Conservation (phyloP, 2,113 vertebrate species). For the Larimichthys crocea region DNA sequence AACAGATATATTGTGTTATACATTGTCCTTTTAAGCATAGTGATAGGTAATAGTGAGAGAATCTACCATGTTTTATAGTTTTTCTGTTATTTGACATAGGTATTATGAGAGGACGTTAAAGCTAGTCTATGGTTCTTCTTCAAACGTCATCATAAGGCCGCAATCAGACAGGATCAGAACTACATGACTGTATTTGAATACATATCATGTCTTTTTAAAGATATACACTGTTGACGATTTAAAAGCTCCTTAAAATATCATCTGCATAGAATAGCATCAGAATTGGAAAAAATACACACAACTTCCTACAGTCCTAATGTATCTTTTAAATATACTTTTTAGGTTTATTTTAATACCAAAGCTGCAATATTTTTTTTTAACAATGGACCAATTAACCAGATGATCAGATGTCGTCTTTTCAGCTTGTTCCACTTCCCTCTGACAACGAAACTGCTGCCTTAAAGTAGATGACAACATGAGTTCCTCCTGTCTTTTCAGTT, state of each 20-base stretch:
- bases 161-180: too few species aligned
- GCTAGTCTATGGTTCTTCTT: too few species aligned
- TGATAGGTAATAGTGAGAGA: not conserved
- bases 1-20: not conserved
- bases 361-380: too few species aligned
- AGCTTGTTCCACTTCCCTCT: not conserved
- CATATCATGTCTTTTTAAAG: not conserved
- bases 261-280: too few species aligned
- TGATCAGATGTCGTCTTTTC: not conserved
- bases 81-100: not conserved
- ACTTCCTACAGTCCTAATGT: not conserved
- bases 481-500: not conserved
- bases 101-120: not conserved
- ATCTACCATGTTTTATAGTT: not conserved
- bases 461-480: not conserved
- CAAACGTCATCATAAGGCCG: too few species aligned
- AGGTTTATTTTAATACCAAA: too few species aligned
- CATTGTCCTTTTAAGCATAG: not conserved
- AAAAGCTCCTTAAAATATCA: not conserved
- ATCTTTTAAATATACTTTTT: too few species aligned
- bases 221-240: not conserved
- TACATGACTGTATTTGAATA: too few species aligned
- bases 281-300: not conserved
- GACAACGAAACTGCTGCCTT: not conserved
- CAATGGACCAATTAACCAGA: not conserved